A percentile compares a stretch with the other conserved stretches of the same genome.
These are phyloP conservation scores for Drosophila pruinosa DNA, from an alignment of 1,140 invertebrate genomes.

Conservation along the genomic window DNA sequence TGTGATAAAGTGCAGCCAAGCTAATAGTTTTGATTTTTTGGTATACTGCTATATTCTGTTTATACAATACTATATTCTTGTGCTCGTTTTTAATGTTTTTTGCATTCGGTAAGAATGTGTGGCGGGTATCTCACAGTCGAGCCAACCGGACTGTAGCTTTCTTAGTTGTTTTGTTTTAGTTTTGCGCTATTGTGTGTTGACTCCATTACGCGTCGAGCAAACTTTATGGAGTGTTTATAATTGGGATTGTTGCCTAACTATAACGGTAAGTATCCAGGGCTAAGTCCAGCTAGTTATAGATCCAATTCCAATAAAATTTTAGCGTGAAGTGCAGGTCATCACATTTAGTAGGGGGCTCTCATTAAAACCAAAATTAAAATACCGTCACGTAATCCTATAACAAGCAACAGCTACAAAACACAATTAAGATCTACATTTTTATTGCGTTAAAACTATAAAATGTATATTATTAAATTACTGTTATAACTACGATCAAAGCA, in stretches of 20 bases:
- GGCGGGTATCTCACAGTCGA: no score
- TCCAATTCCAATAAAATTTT: slow-evolving; percentile 35
- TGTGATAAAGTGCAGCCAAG: not conserved
- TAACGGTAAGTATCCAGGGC: slow-evolving; percentile 50
- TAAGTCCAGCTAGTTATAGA: slow-evolving; percentile 20
- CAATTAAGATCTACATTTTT: slow-evolving; percentile 78
- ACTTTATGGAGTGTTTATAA: slow-evolving; percentile 71
- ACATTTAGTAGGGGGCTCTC: slow-evolving; percentile 38
- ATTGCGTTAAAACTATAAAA: slow-evolving; percentile 79
- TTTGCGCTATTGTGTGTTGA: slow-evolving; percentile 22
- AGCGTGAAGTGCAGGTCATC: slow-evolving; percentile 54
- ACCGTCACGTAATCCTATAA: slow-evolving; percentile 74
- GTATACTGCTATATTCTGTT: no score
- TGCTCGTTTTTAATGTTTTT: no score
- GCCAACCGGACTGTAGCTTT: no score
- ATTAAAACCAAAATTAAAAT: slow-evolving; percentile 78
- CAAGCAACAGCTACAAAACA: slow-evolving; percentile 63
- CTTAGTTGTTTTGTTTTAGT: not conserved
- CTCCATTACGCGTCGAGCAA: slow-evolving; percentile 48
- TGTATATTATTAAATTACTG: slow-evolving; percentile 79
- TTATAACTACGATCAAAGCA: slow-evolving; percentile 54
- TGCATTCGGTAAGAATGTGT: no score
- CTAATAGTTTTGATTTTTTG: no score
- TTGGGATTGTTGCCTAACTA: slow-evolving; percentile 67
- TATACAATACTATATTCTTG: no score